Percentiles rank a stretch among this genome's conserved stretches.
Conservation (phyloP, 2,888 invertebrate species). For the Limnephilus rhombicus region DNA sequence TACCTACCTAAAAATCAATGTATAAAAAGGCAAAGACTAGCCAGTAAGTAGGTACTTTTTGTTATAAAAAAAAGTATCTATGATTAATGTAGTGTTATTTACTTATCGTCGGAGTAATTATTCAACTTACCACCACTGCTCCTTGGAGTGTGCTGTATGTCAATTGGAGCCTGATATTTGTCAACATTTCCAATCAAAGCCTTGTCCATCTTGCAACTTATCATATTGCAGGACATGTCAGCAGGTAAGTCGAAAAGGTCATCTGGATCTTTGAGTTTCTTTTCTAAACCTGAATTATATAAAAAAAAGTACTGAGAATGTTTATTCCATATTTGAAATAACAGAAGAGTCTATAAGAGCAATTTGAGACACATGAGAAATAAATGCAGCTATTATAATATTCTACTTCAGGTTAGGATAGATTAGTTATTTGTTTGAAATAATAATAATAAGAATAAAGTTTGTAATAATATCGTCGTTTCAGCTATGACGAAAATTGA, state of each 20-base stretch:
- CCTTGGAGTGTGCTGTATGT: constrained; percentile 12
- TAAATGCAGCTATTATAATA: neutral
- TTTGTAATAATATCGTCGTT: neutral
- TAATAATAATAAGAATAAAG: neutral
- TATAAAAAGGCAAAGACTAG: neutral
- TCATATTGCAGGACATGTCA: constrained; percentile 79
- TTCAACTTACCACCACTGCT: constrained; percentile 35
- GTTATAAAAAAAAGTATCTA: neutral
- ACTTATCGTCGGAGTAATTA: neutral
- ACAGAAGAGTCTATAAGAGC: neutral
- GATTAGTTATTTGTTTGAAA: neutral
- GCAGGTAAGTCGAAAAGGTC: constrained; percentile 91
- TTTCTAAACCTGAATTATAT: constrained; percentile 77
- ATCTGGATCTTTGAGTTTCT: constrained; percentile 84
- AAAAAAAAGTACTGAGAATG: neutral
- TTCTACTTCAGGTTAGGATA: neutral
- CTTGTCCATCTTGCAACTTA: constrained; percentile 80
- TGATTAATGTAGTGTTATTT: neutral
- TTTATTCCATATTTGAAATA: neutral
- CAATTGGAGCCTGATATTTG: constrained; percentile 71
- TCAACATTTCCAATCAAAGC: constrained; percentile 78
- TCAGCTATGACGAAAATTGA: neutral
- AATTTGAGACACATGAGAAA: neutral
- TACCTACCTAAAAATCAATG: neutral
- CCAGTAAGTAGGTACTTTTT: neutral